Percentiles rank a stretch among this genome's conserved stretches.
Conservation (phyloP, 2,888 invertebrate genomes). For the Patella depressa region DNA sequence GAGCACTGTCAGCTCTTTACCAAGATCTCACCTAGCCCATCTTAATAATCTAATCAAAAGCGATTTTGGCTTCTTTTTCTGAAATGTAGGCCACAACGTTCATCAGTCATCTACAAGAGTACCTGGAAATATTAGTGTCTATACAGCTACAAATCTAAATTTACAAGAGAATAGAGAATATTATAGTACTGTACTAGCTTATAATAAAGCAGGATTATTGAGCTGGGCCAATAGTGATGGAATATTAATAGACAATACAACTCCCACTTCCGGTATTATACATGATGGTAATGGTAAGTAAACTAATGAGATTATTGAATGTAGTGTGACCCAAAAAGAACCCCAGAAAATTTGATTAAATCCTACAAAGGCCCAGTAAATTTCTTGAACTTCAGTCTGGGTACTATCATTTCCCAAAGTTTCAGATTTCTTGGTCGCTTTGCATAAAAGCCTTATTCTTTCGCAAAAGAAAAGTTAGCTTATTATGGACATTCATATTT, state of each 20-base stretch:
- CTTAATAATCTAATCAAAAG: no score
- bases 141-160: constrained; percentile 4
- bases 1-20: no score
- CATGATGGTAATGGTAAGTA: constrained; percentile 33
- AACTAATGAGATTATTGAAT: background rate
- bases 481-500: background rate
- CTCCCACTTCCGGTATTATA: constrained; percentile 29
- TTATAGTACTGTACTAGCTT: constrained; percentile 36
- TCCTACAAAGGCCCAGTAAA: no score
- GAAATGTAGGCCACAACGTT: background rate
- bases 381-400: no score
- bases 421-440: no score
- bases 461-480: no score
- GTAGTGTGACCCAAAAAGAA: background rate
- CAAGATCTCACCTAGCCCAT: no score
- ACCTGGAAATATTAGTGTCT: background rate
- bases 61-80: no score
- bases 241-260: constrained; percentile 24
- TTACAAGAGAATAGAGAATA: constrained; percentile 26
- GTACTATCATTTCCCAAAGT: no score
- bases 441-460: no score
- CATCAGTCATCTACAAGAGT: no score
- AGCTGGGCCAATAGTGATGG: constrained; percentile 37
- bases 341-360: no score
- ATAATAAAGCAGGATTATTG: constrained; percentile 35